Evolutionary conservation across 2,113 vertebrate species (phyloP), one percentile per base, ranked within the genome.

Genomic region (Microcebus ravelobensis): DNA sequence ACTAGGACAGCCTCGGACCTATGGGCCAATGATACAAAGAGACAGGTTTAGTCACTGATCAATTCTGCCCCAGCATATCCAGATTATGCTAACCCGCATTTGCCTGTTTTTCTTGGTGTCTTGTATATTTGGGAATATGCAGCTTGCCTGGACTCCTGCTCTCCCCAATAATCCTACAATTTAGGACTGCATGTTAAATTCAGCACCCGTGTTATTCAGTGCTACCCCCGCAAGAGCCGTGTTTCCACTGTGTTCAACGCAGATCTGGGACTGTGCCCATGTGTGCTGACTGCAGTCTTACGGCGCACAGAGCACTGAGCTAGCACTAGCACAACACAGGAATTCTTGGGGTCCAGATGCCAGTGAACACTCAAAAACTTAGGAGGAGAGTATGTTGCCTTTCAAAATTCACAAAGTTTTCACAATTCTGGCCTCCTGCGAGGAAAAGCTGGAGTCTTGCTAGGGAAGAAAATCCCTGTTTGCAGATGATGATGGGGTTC

Each of bases 391-490:
- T 59, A 74, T 65, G 21, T 20, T 77, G 45, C 23, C 27, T 81
- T 84, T 39, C 14, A 79, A 61, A 83, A 87, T 25, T 89, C 82
- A 96, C 45, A 10, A 80, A 67, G 61, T 63, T 80, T 80, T 94
- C 45, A n/a, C 42, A 39, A 92, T 90, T 86, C 55, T 73, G 45
- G 20, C 48, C 9, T 92, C 79, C 42, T 77, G 45, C 45, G 50
- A 94, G 65, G 82, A 91, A 85, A 92, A 70, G 31, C 0, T 67
- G 42, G 76, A 45, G 34, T 12, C 23, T 76, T 45, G 12, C 2
- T 96, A n/a, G 76, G 45, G 23, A 61, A 86, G n/a, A 55, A 81
- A 79, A 12, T 9, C 29, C 21, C 12, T 29, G 36, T 3, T 20
- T 74, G 42, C 3, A 65, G 86, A 45, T 52, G 50, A 55, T 86